Evolutionary conservation across 2,797 vertebrate genomes (phyloP).

Genomic region (Xyrichtys novacula): DNA sequence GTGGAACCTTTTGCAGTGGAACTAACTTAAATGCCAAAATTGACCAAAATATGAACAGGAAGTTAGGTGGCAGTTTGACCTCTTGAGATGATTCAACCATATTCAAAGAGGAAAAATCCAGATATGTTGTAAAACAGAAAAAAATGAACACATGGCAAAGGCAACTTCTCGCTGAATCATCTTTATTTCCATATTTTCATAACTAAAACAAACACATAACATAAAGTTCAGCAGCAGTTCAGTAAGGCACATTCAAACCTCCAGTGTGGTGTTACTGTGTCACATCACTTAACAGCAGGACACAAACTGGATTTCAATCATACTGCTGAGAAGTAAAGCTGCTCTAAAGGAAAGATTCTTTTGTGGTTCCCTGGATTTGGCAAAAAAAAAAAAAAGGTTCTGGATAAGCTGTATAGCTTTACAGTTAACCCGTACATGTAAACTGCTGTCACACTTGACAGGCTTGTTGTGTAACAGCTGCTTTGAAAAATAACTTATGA

Average conservation of each 20-base stretch:
- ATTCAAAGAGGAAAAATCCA: too few relatives aligned
- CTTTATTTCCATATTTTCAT: constrained; percentile 30
- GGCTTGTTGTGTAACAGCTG: too few relatives aligned
- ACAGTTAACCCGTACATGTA: neutral
- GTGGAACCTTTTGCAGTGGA: neutral
- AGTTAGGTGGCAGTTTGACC: neutral
- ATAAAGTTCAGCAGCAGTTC: too few relatives aligned
- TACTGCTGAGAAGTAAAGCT: neutral
- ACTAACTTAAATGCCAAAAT: neutral
- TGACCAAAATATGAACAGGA: too few relatives aligned
- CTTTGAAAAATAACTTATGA: too few relatives aligned
- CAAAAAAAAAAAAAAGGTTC: too few relatives aligned
- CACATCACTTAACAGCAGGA: constrained; percentile 2
- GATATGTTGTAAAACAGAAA: neutral
- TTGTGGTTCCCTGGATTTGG: too few relatives aligned
- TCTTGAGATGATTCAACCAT: neutral
- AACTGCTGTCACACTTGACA: neutral
- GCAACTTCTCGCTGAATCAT: neutral
- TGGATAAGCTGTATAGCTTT: neutral
- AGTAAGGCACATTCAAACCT: constrained; percentile 21
- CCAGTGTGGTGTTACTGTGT: neutral
- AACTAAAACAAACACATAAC: too few relatives aligned
- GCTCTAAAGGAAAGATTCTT: too few relatives aligned
- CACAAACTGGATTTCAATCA: neutral
- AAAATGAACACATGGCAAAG: constrained; percentile 2